Percentiles rank a stretch among this genome's conserved stretches.
Evolutionary conservation across 2,113 vertebrate genomes (phyloP).

Genomic region (Platycercus adscitus): DNA sequence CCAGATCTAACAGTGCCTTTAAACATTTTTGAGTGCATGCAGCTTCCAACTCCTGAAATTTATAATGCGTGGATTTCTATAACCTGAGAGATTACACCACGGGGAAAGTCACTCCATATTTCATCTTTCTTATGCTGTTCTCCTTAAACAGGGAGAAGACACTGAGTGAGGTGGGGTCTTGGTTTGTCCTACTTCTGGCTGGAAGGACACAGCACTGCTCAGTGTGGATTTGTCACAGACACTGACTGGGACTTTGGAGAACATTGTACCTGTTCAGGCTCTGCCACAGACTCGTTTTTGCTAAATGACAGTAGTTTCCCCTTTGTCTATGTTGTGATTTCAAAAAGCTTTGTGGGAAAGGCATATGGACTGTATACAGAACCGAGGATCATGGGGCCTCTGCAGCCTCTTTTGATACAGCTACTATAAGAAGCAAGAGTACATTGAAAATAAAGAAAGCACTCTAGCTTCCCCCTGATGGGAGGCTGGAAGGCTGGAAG

Average conservation of each 20-base stretch:
- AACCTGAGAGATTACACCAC: background rate
- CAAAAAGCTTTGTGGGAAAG: background rate
- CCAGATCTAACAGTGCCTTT: background rate
- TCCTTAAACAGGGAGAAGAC: background rate
- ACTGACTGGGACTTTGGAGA: background rate
- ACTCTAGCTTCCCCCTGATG: background rate
- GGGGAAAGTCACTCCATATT: background rate
- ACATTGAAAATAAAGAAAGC: background rate
- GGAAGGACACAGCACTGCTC: background rate
- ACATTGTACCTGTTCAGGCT: background rate
- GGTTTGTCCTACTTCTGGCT: background rate
- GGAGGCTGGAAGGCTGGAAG: background rate
- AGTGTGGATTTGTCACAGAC: accelerated
- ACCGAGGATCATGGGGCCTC: background rate
- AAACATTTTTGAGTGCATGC: background rate
- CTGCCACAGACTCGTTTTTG: background rate
- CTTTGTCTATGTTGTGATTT: background rate
- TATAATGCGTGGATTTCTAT: background rate
- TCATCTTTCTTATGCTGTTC: background rate
- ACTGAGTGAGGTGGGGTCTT: background rate
- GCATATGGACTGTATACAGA: accelerated
- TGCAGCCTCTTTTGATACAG: background rate
- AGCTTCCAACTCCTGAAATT: background rate
- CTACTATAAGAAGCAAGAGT: background rate
- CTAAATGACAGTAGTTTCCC: background rate